A percentile compares a stretch with the other conserved stretches of the same genome.
Evolutionary conservation across 2,113 vertebrate genomes (phyloP).

Genomic region (Ceyx cyanopectus): DNA sequence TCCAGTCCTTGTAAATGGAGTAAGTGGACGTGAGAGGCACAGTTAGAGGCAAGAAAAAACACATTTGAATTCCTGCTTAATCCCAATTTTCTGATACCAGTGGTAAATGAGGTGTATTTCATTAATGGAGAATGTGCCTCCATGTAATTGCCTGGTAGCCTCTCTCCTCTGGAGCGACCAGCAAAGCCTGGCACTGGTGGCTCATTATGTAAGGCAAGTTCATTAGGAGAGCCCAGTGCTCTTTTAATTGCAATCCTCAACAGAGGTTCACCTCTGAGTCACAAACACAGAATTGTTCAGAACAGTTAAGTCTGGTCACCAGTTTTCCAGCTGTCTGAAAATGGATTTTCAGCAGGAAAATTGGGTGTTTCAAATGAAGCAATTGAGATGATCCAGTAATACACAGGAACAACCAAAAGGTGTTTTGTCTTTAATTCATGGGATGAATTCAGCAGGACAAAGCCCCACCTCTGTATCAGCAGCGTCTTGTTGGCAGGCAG

Average conservation of each 20-base stretch:
- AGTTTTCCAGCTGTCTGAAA: neutral
- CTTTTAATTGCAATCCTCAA: neutral
- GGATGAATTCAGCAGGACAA: neutral
- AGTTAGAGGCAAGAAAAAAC: neutral
- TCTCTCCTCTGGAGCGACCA: neutral
- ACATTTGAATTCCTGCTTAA: neutral
- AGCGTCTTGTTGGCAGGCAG: neutral
- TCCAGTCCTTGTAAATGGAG: neutral
- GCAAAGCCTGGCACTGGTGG: neutral
- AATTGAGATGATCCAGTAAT: neutral
- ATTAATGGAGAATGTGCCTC: neutral
- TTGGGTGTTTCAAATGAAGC: neutral
- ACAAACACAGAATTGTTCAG: fast-evolving
- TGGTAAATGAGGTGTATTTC: neutral
- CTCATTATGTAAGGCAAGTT: neutral
- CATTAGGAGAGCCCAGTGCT: neutral
- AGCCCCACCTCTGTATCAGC: neutral
- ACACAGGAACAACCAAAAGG: neutral
- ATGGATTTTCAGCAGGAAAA: neutral
- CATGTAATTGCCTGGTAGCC: neutral
- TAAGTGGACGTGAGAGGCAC: too few species aligned
- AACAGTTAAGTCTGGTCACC: neutral
- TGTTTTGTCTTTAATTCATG: neutral
- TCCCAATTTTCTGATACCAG: neutral
- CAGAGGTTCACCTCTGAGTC: neutral